A percentile compares a stretch with the other conserved stretches of the same genome.
These are phyloP conservation scores for Kryptolebias marmoratus DNA, from an alignment of 2,113 vertebrate species.

Conservation along the genomic window DNA sequence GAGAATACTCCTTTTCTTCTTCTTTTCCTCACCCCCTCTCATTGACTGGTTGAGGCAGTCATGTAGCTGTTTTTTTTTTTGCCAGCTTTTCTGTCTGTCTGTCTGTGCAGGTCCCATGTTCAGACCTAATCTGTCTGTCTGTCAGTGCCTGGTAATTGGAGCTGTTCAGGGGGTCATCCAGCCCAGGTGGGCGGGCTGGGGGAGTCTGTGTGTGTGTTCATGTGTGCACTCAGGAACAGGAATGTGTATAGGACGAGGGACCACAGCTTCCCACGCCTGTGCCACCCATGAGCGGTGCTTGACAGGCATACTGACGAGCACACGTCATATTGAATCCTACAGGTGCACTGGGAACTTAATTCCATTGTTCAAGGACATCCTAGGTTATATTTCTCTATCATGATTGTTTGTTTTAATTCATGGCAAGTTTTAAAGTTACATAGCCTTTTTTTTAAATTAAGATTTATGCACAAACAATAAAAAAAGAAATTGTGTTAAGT, in stretches of 20 bases:
- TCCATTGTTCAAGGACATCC: constrained; percentile 19
- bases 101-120: constrained; percentile 67
- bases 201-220: constrained; percentile 60
- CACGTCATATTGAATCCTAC: constrained; percentile 58
- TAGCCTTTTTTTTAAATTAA: not conserved
- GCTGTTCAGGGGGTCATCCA: constrained; percentile 77
- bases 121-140: constrained; percentile 79
- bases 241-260: constrained; percentile 77
- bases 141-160: constrained; percentile 80
- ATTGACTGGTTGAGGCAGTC: not conserved
- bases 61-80: constrained; percentile 22
- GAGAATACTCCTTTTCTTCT: constrained; percentile 8
- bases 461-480: not conserved
- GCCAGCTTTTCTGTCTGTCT: constrained; percentile 52
- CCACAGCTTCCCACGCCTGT: constrained; percentile 77
- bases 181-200: constrained; percentile 74
- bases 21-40: constrained; percentile 9
- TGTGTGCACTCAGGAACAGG: constrained; percentile 62
- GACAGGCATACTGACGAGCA: constrained; percentile 57
- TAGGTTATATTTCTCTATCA: not conserved
- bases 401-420: not conserved
- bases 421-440: not conserved
- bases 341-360: constrained; percentile 64
- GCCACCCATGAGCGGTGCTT: constrained; percentile 65
- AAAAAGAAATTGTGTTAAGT: not conserved